phyloP scores from a whole-genome alignment of 2,888 invertebrate species.

The Adelphocoris suturalis region DNA sequence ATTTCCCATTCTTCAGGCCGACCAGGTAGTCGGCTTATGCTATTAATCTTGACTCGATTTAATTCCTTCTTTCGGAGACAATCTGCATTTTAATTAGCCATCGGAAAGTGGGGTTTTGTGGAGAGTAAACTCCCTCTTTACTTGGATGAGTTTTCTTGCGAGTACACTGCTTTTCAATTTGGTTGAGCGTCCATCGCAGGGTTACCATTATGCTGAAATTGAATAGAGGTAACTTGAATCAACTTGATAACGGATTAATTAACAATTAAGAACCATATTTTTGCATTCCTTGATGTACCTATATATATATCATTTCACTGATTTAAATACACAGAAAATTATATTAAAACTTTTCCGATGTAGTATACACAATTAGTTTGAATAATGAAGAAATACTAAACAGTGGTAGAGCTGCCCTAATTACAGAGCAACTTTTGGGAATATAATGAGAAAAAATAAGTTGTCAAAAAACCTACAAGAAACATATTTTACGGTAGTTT shows the following conservation, averaged over 20 bases:
- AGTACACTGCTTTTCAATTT: neutral
- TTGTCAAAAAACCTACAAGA: no score
- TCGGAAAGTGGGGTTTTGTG: slow-evolving; percentile 28
- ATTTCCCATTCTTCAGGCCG: slow-evolving; percentile 3
- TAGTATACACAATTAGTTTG: no score
- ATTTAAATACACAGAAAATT: no score
- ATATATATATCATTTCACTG: no score
- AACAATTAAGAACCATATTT: no score
- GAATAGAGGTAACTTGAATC: neutral
- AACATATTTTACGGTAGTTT: no score
- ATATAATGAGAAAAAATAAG: no score
- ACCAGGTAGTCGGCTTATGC: slow-evolving; percentile 33
- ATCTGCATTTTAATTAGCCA: slow-evolving; percentile 63
- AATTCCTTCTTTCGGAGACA: slow-evolving; percentile 51
- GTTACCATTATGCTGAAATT: neutral
- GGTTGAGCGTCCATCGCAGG: neutral
- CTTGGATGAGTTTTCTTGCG: neutral
- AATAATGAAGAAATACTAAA: no score
- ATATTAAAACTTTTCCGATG: no score
- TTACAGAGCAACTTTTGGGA: no score
- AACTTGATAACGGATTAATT: neutral
- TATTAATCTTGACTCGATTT: slow-evolving; percentile 45
- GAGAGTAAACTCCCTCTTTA: neutral
- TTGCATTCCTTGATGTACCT: no score
- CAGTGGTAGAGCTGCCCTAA: no score